These are phyloP conservation scores for Harlomillsia oculata DNA, from an alignment of 1,140 invertebrate genomes.

Conservation along the genomic window DNA sequence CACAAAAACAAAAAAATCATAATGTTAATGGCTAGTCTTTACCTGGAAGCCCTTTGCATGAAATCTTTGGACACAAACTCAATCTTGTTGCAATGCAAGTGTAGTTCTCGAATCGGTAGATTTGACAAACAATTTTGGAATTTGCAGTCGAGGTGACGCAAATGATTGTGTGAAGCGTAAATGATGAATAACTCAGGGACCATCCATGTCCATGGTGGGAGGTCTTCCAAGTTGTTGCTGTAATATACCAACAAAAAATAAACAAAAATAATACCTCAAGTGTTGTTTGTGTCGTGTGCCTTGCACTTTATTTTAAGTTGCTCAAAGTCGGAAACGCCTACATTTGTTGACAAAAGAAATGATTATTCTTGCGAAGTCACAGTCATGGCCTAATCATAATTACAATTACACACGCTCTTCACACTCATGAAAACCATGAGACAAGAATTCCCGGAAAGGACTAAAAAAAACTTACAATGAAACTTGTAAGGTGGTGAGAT, in stretches of 20 bases:
- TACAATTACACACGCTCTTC: too few species aligned
- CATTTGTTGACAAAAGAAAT: too few species aligned
- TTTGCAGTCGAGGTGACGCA: slow-evolving; percentile 42
- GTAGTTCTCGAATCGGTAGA: slow-evolving; percentile 31
- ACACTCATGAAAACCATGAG: too few species aligned
- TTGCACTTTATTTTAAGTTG: too few species aligned
- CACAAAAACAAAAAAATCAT: too few species aligned
- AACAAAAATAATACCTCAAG: not conserved
- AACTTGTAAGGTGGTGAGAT: slow-evolving; percentile 29
- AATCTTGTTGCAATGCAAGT: slow-evolving; percentile 35
- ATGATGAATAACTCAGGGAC: slow-evolving; percentile 60
- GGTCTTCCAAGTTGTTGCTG: slow-evolving; percentile 58
- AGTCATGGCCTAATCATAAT: too few species aligned
- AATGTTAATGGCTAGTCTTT: too few species aligned
- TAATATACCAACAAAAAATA: slow-evolving; percentile 22
- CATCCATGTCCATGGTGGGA: slow-evolving; percentile 68
- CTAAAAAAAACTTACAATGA: slow-evolving; percentile 35
- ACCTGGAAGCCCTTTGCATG: slow-evolving; percentile 34
- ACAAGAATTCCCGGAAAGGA: too few species aligned
- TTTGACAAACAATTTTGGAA: slow-evolving; percentile 31
- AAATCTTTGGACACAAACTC: slow-evolving; percentile 35
- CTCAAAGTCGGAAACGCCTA: too few species aligned
- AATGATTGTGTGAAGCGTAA: slow-evolving; percentile 62
- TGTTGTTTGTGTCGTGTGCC: too few species aligned
- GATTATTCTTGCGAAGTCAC: too few species aligned